phyloP scores from a whole-genome alignment of 2,113 vertebrate genomes.

The Oreochromis niloticus region DNA sequence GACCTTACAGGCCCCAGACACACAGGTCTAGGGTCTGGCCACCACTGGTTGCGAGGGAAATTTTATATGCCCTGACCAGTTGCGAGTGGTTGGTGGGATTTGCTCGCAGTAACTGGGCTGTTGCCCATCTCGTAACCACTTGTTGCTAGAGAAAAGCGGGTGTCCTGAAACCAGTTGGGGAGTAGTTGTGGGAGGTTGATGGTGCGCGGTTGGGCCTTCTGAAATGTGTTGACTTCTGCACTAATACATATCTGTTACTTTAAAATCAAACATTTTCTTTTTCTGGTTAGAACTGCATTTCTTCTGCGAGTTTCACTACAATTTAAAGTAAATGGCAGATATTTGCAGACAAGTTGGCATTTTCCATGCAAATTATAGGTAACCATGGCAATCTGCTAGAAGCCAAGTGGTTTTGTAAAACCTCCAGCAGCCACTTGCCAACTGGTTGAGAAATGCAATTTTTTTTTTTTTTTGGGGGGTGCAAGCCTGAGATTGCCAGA shows the following conservation, averaged over 20 bases:
- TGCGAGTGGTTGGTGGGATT: neutral
- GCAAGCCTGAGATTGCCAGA: neutral
- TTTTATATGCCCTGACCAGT: neutral
- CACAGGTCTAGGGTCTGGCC: neutral
- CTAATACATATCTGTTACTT: neutral
- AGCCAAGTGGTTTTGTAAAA: neutral
- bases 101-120: neutral
- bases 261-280: neutral
- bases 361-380: neutral
- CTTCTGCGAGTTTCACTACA: no score
- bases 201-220: neutral
- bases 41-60: neutral
- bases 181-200: neutral
- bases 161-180: neutral
- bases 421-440: neutral
- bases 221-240: neutral
- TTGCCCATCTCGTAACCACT: neutral
- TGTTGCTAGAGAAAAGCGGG: neutral
- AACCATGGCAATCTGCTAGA: neutral
- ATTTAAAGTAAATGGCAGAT: neutral
- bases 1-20: neutral
- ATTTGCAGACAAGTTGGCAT: neutral
- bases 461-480: no score
- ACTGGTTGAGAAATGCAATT: neutral
- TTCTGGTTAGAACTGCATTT: neutral